Evolutionary conservation across 2,113 vertebrate genomes (phyloP).

Genomic region (Nannospalax galili): DNA sequence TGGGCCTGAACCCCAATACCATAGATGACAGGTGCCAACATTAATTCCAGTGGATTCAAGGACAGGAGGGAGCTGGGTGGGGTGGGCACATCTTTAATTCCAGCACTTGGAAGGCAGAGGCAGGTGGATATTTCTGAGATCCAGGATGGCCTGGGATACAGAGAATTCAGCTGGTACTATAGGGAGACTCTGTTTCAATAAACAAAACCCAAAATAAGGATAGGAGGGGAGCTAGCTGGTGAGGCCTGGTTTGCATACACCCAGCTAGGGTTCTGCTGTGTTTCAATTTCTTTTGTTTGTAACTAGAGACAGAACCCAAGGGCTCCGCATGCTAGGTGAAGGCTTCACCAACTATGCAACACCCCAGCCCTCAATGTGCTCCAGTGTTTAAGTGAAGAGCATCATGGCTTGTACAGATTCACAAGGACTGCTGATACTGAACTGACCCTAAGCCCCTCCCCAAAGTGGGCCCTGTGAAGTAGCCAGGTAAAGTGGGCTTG

Average conservation of each 20-base stretch:
- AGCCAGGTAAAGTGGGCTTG: slow-evolving; percentile 15
- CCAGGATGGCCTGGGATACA: too few species aligned
- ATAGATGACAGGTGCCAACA: too few species aligned
- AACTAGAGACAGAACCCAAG: neutral
- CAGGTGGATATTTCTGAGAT: too few species aligned
- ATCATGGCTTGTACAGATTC: neutral
- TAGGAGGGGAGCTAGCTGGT: neutral
- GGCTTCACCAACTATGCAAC: too few species aligned
- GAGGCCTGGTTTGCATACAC: neutral
- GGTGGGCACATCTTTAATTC: too few species aligned
- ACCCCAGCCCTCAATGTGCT: neutral
- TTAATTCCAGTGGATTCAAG: too few species aligned
- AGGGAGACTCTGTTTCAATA: too few species aligned
- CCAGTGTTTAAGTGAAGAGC: neutral
- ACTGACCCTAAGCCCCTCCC: neutral
- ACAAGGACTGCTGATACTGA: neutral
- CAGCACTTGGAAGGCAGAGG: too few species aligned
- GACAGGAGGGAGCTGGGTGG: too few species aligned
- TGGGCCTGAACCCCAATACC: too few species aligned
- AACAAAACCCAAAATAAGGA: too few species aligned
- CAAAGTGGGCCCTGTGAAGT: slow-evolving; percentile 3
- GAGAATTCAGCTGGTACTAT: too few species aligned
- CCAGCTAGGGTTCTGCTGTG: neutral
- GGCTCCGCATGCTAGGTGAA: neutral
- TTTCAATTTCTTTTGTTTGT: neutral